Conservation (phyloP, 1,140 invertebrate species). For the Caenorhabditis latens region DNA sequence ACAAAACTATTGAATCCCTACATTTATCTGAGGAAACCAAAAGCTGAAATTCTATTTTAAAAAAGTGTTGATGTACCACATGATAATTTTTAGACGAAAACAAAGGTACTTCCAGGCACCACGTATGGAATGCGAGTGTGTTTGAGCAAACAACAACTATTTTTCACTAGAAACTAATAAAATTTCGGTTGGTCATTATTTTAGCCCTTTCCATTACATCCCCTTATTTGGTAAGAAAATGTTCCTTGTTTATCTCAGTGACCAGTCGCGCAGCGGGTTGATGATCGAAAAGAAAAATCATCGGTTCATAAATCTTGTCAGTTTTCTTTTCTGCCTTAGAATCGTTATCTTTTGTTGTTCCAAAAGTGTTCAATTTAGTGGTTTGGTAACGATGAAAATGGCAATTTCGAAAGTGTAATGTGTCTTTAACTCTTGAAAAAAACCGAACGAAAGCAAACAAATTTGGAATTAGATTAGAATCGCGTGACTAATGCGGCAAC, state of each 20-base stretch:
- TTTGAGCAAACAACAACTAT: constrained; percentile 33
- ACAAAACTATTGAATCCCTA: neutral
- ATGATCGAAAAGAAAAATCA: constrained; percentile 6
- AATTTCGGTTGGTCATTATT: neutral
- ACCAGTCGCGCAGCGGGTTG: neutral
- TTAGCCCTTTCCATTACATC: neutral
- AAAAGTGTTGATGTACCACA: neutral
- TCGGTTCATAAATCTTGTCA: constrained; percentile 37
- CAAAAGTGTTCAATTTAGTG: neutral
- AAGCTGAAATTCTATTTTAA: neutral
- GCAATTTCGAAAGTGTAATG: neutral
- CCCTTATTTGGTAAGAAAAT: neutral
- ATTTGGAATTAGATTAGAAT: neutral
- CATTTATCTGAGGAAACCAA: neutral
- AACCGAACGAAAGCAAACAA: neutral
- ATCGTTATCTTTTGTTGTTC: constrained; percentile 43
- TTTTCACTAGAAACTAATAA: constrained; percentile 27
- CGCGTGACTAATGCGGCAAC: constrained; percentile 30
- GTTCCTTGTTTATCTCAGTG: constrained; percentile 35
- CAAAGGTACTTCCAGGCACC: constrained; percentile 13
- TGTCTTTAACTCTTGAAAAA: neutral
- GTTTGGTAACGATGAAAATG: constrained; percentile 4
- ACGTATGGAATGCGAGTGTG: neutral
- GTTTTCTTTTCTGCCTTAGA: constrained; percentile 13
- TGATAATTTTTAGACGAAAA: constrained; percentile 28